These are phyloP conservation scores for Druon quercuslanigerum DNA, from an alignment of 1,140 invertebrate genomes.

Conservation along the genomic window DNA sequence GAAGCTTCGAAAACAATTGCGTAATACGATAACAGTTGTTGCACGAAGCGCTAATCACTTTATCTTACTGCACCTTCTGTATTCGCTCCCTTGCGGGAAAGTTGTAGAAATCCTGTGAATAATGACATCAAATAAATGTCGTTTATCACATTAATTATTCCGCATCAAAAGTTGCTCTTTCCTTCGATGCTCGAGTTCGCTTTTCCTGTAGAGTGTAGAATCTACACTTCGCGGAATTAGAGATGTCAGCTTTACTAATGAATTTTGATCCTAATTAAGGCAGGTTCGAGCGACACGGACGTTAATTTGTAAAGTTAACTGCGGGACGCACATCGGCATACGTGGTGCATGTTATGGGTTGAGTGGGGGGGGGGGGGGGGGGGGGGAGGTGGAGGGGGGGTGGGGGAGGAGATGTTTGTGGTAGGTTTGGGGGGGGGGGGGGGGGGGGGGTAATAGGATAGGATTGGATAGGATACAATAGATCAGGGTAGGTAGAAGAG, in stretches of 20 bases:
- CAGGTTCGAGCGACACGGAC: slow-evolving; percentile 21
- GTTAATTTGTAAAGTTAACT: slow-evolving; percentile 28
- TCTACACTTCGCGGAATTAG: slow-evolving; percentile 13
- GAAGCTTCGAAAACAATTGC: not conserved
- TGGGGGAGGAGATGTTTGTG: no score
- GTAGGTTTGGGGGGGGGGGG: no score
- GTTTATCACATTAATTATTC: slow-evolving; percentile 25
- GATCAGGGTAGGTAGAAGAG: no score
- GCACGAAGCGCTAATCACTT: slow-evolving; percentile 1
- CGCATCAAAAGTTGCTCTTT: slow-evolving; percentile 22
- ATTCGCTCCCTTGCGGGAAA: not conserved
- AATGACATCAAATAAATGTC: slow-evolving; percentile 28
- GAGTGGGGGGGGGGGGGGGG: not conserved
- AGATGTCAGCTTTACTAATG: slow-evolving; percentile 21
- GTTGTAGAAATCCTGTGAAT: slow-evolving; percentile 19
- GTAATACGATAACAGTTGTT: not conserved
- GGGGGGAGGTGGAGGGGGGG: no score
- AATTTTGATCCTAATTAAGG: slow-evolving; percentile 31
- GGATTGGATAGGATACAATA: no score
- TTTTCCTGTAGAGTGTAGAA: not conserved
- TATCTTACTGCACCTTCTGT: not conserved
- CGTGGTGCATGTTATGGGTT: not conserved
- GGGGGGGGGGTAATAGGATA: no score
- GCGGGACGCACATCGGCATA: not conserved
- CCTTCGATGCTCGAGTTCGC: not conserved